Percentiles rank a stretch among this genome's conserved stretches.
phyloP scores from a whole-genome alignment of 2,888 invertebrate genomes.

The Cabera pusaria region DNA sequence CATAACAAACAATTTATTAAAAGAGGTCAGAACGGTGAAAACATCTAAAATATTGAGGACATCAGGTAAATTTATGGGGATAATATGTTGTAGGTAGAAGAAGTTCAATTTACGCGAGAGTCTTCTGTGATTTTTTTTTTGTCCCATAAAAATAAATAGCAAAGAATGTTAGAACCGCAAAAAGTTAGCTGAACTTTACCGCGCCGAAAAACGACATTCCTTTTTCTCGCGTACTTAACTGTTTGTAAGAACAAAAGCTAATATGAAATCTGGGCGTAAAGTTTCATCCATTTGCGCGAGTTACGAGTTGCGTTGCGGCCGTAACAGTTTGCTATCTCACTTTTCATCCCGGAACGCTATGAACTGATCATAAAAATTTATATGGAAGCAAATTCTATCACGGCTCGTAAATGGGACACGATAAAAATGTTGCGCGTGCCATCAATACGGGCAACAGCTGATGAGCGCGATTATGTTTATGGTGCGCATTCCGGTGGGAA shows the following conservation, averaged over 20 bases:
- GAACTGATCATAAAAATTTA: conserved; percentile 57
- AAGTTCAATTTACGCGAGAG: conserved; percentile 67
- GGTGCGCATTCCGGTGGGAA: conserved; percentile 51
- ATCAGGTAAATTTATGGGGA: conserved; percentile 80
- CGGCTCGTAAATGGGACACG: conserved; percentile 59
- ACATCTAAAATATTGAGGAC: conserved; percentile 77
- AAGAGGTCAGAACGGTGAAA: conserved; percentile 72
- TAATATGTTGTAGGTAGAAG: conserved; percentile 73
- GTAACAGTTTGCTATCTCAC: conserved; percentile 33
- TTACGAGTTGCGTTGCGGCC: conserved; percentile 21
- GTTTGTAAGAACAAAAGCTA: conserved; percentile 25
- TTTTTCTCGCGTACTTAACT: conserved; percentile 21
- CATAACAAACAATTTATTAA: conserved; percentile 74
- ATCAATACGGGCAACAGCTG: conserved; percentile 63
- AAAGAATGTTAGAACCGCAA: conserved; percentile 40
- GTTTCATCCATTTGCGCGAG: conserved; percentile 21
- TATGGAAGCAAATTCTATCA: conserved; percentile 61
- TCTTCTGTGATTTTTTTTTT: conserved; percentile 73
- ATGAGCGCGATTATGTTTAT: conserved; percentile 77
- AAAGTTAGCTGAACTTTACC: conserved; percentile 38
- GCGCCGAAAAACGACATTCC: conserved; percentile 18
- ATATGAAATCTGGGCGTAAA: conserved; percentile 25
- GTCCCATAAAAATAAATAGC: conserved; percentile 50
- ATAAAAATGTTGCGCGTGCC: conserved; percentile 54
- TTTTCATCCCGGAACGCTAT: conserved; percentile 44